phyloP scores from a whole-genome alignment of 2,113 vertebrate genomes.

The Gracilinanus agilis region DNA sequence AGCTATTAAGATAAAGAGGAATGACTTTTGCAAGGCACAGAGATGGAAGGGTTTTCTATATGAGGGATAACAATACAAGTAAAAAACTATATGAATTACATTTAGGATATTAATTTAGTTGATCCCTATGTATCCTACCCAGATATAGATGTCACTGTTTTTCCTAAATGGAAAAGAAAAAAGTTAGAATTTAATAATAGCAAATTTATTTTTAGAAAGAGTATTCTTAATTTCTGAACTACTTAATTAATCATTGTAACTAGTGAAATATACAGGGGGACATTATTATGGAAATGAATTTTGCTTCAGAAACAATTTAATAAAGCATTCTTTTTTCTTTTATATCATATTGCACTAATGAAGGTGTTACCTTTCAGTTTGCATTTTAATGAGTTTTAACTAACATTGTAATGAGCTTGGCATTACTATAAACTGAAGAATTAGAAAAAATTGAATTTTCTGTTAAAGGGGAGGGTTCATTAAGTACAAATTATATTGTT shows the following conservation, averaged over 20 bases:
- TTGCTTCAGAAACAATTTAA: constrained; percentile 93
- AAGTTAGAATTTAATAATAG: constrained; percentile 79
- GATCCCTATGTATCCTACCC: constrained; percentile 52
- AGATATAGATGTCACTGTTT: constrained; percentile 59
- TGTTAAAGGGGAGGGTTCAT: constrained; percentile 88
- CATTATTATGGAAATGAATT: constrained; percentile 94
- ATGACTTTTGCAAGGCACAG: not conserved
- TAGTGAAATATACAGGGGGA: constrained; percentile 83
- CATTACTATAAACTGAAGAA: constrained; percentile 94
- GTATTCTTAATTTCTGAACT: constrained; percentile 88
- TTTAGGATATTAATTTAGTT: not conserved
- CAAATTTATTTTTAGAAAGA: constrained; percentile 85
- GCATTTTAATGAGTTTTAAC: constrained; percentile 97
- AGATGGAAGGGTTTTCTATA: not conserved
- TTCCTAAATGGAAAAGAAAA: constrained; percentile 77
- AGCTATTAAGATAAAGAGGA: no score
- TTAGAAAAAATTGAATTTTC: constrained; percentile 93
- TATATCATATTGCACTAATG: constrained; percentile 93
- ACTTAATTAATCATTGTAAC: constrained; percentile 90
- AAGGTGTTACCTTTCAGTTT: constrained; percentile 94
- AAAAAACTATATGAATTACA: not conserved
- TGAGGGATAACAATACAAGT: not conserved
- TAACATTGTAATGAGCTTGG: constrained; percentile 96
- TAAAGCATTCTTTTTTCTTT: constrained; percentile 92
- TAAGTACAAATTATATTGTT: constrained; percentile 94